A percentile compares a stretch with the other conserved stretches of the same genome.
Conservation (phyloP, 2,797 vertebrate species). For the Bovichtus variegatus region DNA sequence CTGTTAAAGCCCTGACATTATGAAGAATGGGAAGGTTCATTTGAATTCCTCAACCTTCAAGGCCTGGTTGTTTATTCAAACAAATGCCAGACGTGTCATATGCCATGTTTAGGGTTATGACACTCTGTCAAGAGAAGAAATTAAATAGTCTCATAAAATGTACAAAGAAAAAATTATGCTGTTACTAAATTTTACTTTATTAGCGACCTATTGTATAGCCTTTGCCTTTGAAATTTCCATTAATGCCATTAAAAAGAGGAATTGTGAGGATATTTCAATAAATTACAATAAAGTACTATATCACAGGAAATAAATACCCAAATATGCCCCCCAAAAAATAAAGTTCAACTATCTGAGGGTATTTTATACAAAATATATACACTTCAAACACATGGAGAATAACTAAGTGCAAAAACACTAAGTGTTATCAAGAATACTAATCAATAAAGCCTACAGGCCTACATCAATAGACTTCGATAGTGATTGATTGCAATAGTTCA, state of each 20-base stretch:
- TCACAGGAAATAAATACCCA: background rate
- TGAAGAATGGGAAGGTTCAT: background rate
- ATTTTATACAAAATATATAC: background rate
- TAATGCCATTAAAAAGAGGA: background rate
- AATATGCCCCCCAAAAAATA: background rate
- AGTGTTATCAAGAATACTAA: background rate
- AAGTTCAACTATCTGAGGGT: background rate
- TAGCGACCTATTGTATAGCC: background rate
- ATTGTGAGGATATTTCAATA: background rate
- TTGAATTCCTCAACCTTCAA: background rate
- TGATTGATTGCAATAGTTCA: background rate
- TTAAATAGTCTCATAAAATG: conserved; percentile 8
- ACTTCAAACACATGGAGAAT: background rate
- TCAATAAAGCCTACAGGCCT: background rate
- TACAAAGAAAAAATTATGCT: background rate
- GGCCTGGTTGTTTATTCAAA: background rate
- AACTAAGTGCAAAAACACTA: background rate
- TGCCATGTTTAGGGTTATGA: background rate
- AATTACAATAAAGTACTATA: background rate
- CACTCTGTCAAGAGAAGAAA: background rate
- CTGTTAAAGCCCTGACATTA: background rate
- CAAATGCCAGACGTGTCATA: conserved; percentile 5
- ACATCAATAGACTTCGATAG: background rate
- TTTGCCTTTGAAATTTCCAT: background rate
- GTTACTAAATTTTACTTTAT: background rate